These are phyloP conservation scores for Margarornis squamiger DNA, from an alignment of 2,797 vertebrate species.

Conservation along the genomic window DNA sequence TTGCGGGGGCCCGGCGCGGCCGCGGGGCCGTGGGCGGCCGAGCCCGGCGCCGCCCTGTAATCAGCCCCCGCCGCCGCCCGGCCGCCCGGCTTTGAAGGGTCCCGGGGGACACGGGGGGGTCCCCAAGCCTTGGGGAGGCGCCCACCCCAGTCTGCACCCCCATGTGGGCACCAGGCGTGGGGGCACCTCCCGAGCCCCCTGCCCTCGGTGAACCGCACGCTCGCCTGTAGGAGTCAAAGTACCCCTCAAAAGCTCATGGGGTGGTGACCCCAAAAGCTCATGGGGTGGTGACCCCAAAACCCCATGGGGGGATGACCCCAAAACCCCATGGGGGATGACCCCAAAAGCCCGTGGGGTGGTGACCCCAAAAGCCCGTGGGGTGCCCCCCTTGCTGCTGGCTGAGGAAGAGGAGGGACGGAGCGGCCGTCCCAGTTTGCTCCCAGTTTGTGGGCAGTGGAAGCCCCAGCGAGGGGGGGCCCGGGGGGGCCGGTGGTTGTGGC, in stretches of 20 bases:
- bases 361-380: neutral
- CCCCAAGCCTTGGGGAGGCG: neutral
- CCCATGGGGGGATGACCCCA: neutral
- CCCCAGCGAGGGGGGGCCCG: neutral
- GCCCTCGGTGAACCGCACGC: neutral
- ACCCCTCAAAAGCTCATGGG: neutral
- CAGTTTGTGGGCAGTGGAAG: conserved; percentile 8
- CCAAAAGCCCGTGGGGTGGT: too few species aligned
- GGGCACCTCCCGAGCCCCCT: neutral
- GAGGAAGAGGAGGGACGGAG: neutral
- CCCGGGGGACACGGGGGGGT: neutral
- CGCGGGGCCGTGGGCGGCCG: conserved; percentile 34
- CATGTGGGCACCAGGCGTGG: neutral
- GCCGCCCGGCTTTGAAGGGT: neutral
- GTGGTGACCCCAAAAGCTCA: neutral
- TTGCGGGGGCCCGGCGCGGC: conserved; percentile 8
- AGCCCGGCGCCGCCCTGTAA: conserved; percentile 46
- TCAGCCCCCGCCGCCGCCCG: neutral
- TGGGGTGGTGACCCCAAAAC: too few species aligned
- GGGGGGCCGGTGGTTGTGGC: neutral
- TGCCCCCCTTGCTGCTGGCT: too few species aligned
- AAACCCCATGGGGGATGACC: too few species aligned
- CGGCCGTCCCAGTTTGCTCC: conserved; percentile 12
- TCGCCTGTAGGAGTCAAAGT: neutral
- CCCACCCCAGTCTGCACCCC: neutral